These are phyloP conservation scores for Stomatorhinus walkeri DNA, from an alignment of 2,797 vertebrate species.

Conservation along the genomic window DNA sequence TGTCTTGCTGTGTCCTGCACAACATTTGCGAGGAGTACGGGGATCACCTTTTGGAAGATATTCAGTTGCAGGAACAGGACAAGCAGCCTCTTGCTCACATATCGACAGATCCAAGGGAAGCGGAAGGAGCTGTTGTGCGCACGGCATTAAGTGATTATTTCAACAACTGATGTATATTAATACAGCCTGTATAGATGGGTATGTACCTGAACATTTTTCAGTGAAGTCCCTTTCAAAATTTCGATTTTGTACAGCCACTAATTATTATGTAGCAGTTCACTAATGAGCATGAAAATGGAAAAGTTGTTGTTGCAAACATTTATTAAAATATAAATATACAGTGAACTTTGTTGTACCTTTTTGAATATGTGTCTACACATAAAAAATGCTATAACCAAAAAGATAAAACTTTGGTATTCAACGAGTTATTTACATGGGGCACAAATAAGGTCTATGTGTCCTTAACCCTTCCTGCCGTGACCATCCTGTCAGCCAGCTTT, in stretches of 20 bases:
- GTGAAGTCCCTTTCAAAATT: background rate
- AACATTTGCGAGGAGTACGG: constrained; percentile 34
- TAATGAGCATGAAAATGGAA: background rate
- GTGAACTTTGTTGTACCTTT: background rate
- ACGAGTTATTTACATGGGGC: background rate
- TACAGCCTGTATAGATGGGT: background rate
- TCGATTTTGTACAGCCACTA: background rate
- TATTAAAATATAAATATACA: background rate
- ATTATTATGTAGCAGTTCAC: background rate
- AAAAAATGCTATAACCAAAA: background rate
- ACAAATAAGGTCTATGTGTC: background rate
- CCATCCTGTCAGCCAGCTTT: constrained; percentile 13
- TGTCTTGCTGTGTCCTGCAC: constrained; percentile 35
- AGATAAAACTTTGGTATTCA: background rate
- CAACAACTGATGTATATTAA: background rate
- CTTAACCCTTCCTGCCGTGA: background rate
- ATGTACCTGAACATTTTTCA: background rate
- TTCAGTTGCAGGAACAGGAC: constrained; percentile 3
- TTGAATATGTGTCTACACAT: background rate
- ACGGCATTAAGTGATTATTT: constrained; percentile 16
- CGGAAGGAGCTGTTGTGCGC: constrained; percentile 4
- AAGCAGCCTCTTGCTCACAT: constrained; percentile 15
- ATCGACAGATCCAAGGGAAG: background rate
- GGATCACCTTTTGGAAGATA: constrained; percentile 9
- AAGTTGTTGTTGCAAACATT: background rate